Conservation (phyloP, 2,113 vertebrate species). For the Hydrolagus affinis region DNA sequence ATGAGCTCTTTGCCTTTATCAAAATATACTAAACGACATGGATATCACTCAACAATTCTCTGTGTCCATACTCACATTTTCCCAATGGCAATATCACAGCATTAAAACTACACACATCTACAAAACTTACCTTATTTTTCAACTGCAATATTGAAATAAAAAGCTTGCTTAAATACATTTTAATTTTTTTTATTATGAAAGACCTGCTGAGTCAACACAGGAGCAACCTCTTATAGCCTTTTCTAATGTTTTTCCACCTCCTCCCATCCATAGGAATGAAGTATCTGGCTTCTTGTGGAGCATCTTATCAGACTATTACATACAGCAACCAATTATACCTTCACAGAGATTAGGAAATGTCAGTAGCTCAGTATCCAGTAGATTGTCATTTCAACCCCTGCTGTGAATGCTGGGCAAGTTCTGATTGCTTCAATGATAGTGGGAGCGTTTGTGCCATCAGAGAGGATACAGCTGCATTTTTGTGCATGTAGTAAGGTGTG, state of each 20-base stretch:
- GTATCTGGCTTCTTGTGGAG: slow-evolving; percentile 40
- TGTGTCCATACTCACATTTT: neutral
- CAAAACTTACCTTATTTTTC: too few relatives aligned
- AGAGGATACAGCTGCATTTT: neutral
- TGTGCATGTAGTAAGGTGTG: neutral
- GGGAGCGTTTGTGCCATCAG: neutral
- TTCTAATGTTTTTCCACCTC: slow-evolving; percentile 35
- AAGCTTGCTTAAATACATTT: too few relatives aligned
- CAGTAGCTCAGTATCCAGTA: slow-evolving; percentile 53
- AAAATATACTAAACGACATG: neutral
- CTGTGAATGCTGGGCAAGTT: slow-evolving; percentile 33
- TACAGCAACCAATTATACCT: slow-evolving; percentile 53
- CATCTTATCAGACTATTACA: slow-evolving; percentile 55
- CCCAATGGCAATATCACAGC: neutral
- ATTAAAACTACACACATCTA: too few relatives aligned
- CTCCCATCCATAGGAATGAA: slow-evolving; percentile 40
- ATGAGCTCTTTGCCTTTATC: too few relatives aligned
- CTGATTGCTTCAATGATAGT: neutral
- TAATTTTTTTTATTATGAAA: too few relatives aligned
- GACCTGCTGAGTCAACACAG: too few relatives aligned
- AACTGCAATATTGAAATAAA: too few relatives aligned
- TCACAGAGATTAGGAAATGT: slow-evolving; percentile 50
- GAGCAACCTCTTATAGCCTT: neutral
- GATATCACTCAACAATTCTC: neutral
- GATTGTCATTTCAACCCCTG: slow-evolving; percentile 42